These are phyloP conservation scores for Brachyhypopomus gauderio DNA, from an alignment of 2,113 vertebrate species.

Conservation along the genomic window DNA sequence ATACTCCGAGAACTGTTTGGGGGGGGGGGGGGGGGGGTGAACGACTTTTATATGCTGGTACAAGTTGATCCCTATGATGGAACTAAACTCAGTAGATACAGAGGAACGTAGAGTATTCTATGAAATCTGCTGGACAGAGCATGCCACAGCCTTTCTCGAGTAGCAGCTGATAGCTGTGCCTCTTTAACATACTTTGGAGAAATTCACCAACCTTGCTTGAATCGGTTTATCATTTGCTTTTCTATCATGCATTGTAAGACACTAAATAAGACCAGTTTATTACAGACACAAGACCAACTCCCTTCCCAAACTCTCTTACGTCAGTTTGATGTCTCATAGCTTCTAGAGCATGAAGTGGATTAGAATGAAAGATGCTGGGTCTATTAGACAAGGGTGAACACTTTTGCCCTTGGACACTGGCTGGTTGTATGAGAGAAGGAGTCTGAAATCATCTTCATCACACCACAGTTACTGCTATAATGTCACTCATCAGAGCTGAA, in stretches of 20 bases:
- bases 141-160: background rate
- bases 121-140: background rate
- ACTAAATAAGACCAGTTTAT: background rate
- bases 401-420: slow-evolving; percentile 41
- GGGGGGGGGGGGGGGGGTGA: too few species aligned
- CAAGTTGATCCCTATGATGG: too few species aligned
- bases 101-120: background rate
- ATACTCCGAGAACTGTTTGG: too few species aligned
- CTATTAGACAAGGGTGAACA: slow-evolving; percentile 43
- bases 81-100: background rate
- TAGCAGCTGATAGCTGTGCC: background rate
- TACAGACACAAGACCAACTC: background rate
- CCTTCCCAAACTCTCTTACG: background rate
- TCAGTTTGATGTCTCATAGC: slow-evolving; percentile 9
- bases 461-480: slow-evolving; percentile 32
- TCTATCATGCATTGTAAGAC: background rate
- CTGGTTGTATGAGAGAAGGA: slow-evolving; percentile 46
- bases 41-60: too few species aligned
- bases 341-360: background rate
- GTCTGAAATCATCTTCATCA: slow-evolving; percentile 49
- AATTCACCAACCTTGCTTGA: background rate
- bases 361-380: slow-evolving; percentile 1
- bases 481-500: slow-evolving; percentile 29
- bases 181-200: slow-evolving; percentile 2
- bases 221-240: background rate